Conservation (phyloP, 2,888 invertebrate genomes). For the Chrysina gloriosa region DNA sequence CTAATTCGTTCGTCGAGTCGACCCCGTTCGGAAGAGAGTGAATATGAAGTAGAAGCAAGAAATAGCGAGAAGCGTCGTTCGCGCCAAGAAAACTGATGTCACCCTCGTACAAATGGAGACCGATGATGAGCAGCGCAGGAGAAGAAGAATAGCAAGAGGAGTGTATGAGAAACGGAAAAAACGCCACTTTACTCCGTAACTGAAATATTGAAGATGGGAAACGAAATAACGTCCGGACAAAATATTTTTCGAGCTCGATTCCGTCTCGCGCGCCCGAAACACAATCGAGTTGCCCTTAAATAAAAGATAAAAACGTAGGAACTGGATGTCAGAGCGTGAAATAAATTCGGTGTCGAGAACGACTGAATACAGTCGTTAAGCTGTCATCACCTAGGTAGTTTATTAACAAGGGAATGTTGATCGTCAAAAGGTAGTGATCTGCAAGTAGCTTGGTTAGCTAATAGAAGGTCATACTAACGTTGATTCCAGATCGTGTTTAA, state of each 20-base stretch:
- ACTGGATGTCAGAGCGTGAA: background rate
- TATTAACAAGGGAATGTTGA: no score
- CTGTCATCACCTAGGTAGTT: no score
- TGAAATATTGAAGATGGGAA: conserved; percentile 25
- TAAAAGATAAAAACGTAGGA: conserved; percentile 18
- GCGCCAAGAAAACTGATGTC: background rate
- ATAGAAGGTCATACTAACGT: no score
- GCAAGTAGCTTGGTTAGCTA: no score
- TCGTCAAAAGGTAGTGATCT: no score
- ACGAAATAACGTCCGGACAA: conserved; percentile 27
- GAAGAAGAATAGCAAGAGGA: background rate
- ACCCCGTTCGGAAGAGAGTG: background rate
- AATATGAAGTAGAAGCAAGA: background rate
- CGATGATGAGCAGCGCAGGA: background rate
- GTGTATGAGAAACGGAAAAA: background rate
- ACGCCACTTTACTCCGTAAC: background rate
- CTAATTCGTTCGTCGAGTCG: conserved; percentile 18
- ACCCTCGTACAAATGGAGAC: background rate
- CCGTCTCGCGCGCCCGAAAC: background rate
- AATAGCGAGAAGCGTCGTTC: background rate
- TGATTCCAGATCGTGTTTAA: no score
- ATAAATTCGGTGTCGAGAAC: conserved; percentile 29
- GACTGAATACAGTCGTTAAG: no score
- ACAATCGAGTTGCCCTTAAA: conserved; percentile 26
- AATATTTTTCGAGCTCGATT: conserved; percentile 25